A percentile compares a stretch with the other conserved stretches of the same genome.
These are phyloP conservation scores for Antennarius maculatus DNA, from an alignment of 2,797 vertebrate genomes.

Conservation along the genomic window DNA sequence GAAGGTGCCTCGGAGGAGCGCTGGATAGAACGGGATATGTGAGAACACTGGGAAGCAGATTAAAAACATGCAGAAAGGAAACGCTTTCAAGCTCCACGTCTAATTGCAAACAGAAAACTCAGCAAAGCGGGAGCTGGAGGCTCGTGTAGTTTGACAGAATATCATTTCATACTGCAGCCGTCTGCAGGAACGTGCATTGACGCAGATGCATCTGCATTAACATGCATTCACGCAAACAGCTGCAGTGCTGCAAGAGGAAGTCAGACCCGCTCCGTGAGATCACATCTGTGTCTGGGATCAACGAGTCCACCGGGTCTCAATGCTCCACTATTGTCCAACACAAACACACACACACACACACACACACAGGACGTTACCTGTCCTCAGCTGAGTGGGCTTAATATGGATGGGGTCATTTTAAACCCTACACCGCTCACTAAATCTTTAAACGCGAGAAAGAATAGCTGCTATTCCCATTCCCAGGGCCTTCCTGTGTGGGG, in stretches of 20 bases:
- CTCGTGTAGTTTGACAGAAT: conserved; percentile 19
- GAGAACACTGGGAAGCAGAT: conserved; percentile 37
- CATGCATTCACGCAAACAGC: background rate
- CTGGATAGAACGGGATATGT: conserved; percentile 14
- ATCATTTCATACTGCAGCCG: conserved; percentile 34
- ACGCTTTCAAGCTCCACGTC: conserved; percentile 32
- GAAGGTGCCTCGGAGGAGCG: conserved; percentile 20
- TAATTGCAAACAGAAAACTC: conserved; percentile 39
- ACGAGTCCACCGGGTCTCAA: conserved; percentile 65
- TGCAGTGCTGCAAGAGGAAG: conserved; percentile 38
- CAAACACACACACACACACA: conserved; percentile 1
- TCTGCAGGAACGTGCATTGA: background rate
- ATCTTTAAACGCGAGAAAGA: conserved; percentile 55
- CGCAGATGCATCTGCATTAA: background rate
- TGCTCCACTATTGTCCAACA: conserved; percentile 23
- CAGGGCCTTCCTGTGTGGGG: conserved; percentile 38
- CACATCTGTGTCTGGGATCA: conserved; percentile 41
- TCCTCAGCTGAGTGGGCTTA: conserved; percentile 22
- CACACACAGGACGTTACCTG: background rate
- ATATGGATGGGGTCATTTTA: conserved; percentile 36
- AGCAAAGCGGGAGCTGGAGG: conserved; percentile 19
- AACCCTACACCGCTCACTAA: conserved; percentile 33
- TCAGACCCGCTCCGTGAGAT: conserved; percentile 39
- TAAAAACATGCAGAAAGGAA: conserved; percentile 42
- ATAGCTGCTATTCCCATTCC: conserved; percentile 33